Conservation (phyloP, 1,140 invertebrate species). For the Brachionus koreanus region DNA sequence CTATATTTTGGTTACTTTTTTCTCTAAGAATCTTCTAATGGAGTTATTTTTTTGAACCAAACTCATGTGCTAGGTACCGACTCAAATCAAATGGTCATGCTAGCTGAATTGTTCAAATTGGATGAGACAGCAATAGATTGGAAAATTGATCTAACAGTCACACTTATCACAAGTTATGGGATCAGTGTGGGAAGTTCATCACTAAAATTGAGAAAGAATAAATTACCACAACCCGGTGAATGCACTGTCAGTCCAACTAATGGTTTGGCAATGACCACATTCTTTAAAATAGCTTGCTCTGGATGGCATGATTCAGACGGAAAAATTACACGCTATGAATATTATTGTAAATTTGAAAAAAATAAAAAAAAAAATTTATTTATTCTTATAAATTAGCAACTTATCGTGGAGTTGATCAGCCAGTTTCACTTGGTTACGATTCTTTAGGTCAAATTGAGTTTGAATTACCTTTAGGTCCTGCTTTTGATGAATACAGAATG, state of each 20-base stretch:
- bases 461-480: slow-evolving; percentile 27
- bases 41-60: background rate
- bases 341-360: background rate
- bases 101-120: background rate
- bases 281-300: slow-evolving; percentile 13
- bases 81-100: slow-evolving; percentile 20
- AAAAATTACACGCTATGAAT: slow-evolving; percentile 2
- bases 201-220: slow-evolving; percentile 10
- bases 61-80: background rate
- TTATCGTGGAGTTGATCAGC: background rate
- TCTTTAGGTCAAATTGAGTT: background rate
- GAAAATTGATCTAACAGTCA: slow-evolving; percentile 32
- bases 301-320: slow-evolving; percentile 31
- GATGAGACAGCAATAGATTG: background rate
- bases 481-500: slow-evolving; percentile 24
- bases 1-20: background rate
- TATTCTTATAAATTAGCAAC: background rate
- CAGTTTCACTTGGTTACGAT: background rate
- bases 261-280: background rate
- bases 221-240: background rate
- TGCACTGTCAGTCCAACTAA: background rate
- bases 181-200: slow-evolving; percentile 5
- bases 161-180: background rate
- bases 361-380: background rate
- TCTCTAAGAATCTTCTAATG: background rate